phyloP scores from a whole-genome alignment of 1,140 invertebrate species.

The Temnothorax nylanderi region DNA sequence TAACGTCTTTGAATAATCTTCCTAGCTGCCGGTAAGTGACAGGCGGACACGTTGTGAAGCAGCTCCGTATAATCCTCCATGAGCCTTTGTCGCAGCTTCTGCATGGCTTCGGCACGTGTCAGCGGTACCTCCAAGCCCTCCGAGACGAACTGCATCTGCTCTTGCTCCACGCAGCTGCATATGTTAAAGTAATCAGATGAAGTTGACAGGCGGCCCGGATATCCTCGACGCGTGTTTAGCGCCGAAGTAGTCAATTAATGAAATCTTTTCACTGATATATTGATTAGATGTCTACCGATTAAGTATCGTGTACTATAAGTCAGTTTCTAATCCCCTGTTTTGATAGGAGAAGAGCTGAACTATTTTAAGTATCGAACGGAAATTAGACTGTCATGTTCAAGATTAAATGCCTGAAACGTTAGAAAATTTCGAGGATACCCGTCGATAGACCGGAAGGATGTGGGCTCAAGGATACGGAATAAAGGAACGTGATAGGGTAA shows the following conservation, averaged over 20 bases:
- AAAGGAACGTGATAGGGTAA: constrained; percentile 1
- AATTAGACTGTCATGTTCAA: background rate
- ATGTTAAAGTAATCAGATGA: constrained; percentile 17
- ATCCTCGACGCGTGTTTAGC: background rate
- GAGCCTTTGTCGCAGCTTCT: constrained; percentile 80
- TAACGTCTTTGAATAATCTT: constrained; percentile 86
- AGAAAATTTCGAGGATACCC: background rate
- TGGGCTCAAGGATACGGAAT: background rate
- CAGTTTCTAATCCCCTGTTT: background rate
- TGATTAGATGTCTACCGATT: background rate
- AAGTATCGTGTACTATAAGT: background rate
- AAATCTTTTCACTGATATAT: background rate
- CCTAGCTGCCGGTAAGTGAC: constrained; percentile 86
- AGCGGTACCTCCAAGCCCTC: constrained; percentile 84
- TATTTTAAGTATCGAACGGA: background rate
- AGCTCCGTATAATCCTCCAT: constrained; percentile 81
- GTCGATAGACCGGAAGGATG: background rate
- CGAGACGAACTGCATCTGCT: constrained; percentile 84
- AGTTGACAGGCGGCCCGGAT: background rate
- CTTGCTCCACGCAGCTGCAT: constrained; percentile 85
- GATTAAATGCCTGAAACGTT: background rate
- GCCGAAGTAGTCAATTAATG: background rate
- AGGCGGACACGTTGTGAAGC: constrained; percentile 86
- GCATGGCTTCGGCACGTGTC: constrained; percentile 79
- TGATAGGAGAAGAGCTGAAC: background rate